phyloP scores from a whole-genome alignment of 2,797 vertebrate species.

The Gila robusta region DNA sequence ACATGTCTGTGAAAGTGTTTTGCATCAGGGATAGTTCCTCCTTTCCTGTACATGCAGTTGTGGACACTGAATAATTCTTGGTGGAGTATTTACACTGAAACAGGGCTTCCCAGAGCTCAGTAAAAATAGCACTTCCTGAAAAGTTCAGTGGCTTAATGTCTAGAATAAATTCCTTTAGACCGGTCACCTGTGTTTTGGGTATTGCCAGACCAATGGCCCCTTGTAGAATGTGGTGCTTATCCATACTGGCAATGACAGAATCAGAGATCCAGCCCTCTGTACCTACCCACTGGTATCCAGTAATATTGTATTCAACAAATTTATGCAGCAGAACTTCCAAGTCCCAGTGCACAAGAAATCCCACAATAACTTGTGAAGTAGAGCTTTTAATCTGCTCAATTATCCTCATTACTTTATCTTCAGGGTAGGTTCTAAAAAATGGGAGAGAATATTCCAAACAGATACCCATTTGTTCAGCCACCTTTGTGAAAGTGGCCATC shows the following conservation, averaged over 20 bases:
- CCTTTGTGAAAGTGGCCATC: constrained; percentile 63
- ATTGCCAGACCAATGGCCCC: constrained; percentile 79
- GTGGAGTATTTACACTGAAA: constrained; percentile 69
- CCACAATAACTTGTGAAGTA: constrained; percentile 62
- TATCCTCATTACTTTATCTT: constrained; percentile 61
- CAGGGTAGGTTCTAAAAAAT: constrained; percentile 62
- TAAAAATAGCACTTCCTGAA: constrained; percentile 67
- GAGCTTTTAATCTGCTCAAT: constrained; percentile 65
- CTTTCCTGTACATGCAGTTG: constrained; percentile 43
- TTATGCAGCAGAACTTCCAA: constrained; percentile 57
- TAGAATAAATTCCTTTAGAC: constrained; percentile 73
- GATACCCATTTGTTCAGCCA: constrained; percentile 60
- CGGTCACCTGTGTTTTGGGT: constrained; percentile 72
- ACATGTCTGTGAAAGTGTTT: constrained; percentile 71
- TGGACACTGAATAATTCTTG: not conserved
- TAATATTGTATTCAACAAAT: constrained; percentile 70
- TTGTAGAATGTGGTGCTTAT: constrained; percentile 69
- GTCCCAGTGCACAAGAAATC: constrained; percentile 61
- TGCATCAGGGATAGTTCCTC: constrained; percentile 42
- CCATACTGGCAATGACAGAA: constrained; percentile 65
- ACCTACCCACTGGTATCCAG: constrained; percentile 78
- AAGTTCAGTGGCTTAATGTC: constrained; percentile 69
- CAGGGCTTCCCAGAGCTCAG: constrained; percentile 74
- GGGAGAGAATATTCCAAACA: constrained; percentile 68
- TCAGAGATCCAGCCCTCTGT: constrained; percentile 77